Base-by-base conservation (phyloP, 1,140 invertebrate genomes). In the Philopotamus ludificatus region DNA sequence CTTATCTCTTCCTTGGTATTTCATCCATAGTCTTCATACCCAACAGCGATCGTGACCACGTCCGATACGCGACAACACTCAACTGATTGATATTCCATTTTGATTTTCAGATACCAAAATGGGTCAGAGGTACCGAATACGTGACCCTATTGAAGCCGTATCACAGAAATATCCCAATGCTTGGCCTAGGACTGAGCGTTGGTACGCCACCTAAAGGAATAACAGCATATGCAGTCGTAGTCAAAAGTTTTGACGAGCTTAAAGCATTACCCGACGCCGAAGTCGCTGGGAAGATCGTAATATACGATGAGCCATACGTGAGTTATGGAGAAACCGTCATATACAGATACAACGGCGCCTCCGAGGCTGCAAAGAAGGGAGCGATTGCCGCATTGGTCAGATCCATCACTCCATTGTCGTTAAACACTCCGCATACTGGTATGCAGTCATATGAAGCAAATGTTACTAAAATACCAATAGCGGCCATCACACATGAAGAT, bases 401-500 rank as follows among this genome's bases (percentile, higher is more conserved):
- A 63, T 90, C 88, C 3, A 77, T 91, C 0, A 85, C 88, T 1
- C 87, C 88, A 10, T 87, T 85, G 74, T 90, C 86, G 0, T 76
- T 88, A 18, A 76, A 83, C 58, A 83, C 83, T 0, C 86, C 85
- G 0, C 87, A 89, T 63, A 86, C 86, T 0, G 87, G 87, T 8
- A 78, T 80, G 74, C 82, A 86, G 77, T 65, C 67, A 7, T 90
- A 89, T 70, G 69, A 67, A 1, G 70, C 74, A 0, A 81, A 80
- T 70, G 79, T 86, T 1, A 81, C 75, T 1, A 83, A 85, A 76
- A 91, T 93, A 71, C 90, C 90, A 1, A 82, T 83, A 4, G 89
- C 87, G 21, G 86, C 82, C 66, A 88, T 93, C 25, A 89, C 89
- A 1, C 73, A 85, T 9, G 90, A 91, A 77, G 89, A 92, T 78